A percentile compares a stretch with the other conserved stretches of the same genome.
Evolutionary conservation across 2,113 vertebrate genomes (phyloP).

Genomic region (Elaphurus davidianus): DNA sequence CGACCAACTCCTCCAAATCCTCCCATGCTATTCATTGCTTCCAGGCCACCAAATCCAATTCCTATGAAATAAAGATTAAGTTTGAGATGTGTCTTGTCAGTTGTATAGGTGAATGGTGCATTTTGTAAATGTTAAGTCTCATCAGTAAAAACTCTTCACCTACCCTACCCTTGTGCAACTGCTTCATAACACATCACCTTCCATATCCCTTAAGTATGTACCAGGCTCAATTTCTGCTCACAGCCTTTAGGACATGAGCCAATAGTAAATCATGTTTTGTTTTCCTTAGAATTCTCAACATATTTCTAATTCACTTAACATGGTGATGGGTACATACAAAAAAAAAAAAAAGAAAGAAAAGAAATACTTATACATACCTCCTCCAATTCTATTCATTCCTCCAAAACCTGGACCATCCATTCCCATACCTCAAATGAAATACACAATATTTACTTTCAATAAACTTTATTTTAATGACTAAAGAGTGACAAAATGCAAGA

Average conservation of each 20-base stretch:
- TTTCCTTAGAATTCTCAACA: conserved; percentile 49
- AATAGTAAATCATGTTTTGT: conserved; percentile 35
- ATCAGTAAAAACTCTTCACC: conserved; percentile 31
- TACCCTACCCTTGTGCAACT: conserved; percentile 3
- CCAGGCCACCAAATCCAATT: conserved; percentile 92
- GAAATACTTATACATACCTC: conserved; percentile 82
- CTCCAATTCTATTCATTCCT: conserved; percentile 93
- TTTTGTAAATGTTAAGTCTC: neutral
- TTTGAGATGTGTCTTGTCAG: conserved; percentile 24
- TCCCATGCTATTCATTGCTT: conserved; percentile 92
- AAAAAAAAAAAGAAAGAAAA: neutral
- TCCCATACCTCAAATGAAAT: conserved; percentile 87
- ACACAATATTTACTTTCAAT: conserved; percentile 68
- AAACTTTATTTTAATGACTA: conserved; percentile 45
- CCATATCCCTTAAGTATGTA: neutral
- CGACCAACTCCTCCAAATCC: conserved; percentile 91
- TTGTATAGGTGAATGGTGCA: neutral
- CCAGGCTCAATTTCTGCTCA: conserved; percentile 26
- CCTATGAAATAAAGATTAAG: conserved; percentile 82
- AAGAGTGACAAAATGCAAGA: conserved; percentile 35
- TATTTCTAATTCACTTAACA: conserved; percentile 53
- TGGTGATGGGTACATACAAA: conserved; percentile 24
- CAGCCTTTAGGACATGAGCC: conserved; percentile 10
- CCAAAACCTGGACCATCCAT: conserved; percentile 93
- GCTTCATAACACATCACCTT: conserved; percentile 28